Conservation (phyloP, 2,888 invertebrate species). For the Nezara viridula region DNA sequence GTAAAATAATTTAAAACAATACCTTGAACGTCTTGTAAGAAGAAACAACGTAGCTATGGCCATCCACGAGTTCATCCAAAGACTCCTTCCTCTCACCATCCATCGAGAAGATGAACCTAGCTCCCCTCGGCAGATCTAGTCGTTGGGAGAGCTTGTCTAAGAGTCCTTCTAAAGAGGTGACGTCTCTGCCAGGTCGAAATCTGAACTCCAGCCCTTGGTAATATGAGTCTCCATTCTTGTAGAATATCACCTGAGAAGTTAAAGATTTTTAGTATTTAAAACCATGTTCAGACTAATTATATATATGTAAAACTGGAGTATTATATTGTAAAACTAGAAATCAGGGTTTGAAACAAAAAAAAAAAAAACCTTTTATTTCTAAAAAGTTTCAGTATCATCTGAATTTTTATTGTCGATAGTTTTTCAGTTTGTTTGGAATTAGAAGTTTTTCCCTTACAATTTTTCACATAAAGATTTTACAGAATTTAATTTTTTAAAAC, state of each 20-base stretch:
- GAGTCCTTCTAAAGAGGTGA: slow-evolving; percentile 86
- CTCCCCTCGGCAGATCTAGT: slow-evolving; percentile 82
- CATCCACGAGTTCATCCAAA: slow-evolving; percentile 89
- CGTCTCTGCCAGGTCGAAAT: slow-evolving; percentile 90
- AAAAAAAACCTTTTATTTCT: too few species aligned
- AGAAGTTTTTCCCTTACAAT: too few species aligned
- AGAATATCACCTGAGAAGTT: slow-evolving; percentile 82
- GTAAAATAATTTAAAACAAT: slow-evolving; percentile 60
- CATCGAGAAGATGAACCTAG: slow-evolving; percentile 92
- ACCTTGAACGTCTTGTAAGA: slow-evolving; percentile 94
- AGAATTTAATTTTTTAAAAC: too few species aligned
- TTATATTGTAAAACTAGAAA: too few species aligned
- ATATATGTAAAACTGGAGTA: background rate
- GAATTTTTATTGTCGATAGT: too few species aligned
- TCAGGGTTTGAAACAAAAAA: too few species aligned
- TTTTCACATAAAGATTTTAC: too few species aligned
- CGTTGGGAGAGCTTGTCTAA: slow-evolving; percentile 89
- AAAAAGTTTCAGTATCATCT: too few species aligned
- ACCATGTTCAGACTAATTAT: background rate
- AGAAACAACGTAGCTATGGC: slow-evolving; percentile 93
- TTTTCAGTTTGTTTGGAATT: too few species aligned
- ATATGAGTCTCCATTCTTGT: slow-evolving; percentile 93
- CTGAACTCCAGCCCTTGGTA: slow-evolving; percentile 90
- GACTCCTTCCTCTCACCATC: slow-evolving; percentile 89
- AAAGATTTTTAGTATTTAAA: background rate